Percentiles rank a stretch among this genome's conserved stretches.
phyloP scores from a whole-genome alignment of 2,797 vertebrate species.

The Lagorchestes hirsutus region DNA sequence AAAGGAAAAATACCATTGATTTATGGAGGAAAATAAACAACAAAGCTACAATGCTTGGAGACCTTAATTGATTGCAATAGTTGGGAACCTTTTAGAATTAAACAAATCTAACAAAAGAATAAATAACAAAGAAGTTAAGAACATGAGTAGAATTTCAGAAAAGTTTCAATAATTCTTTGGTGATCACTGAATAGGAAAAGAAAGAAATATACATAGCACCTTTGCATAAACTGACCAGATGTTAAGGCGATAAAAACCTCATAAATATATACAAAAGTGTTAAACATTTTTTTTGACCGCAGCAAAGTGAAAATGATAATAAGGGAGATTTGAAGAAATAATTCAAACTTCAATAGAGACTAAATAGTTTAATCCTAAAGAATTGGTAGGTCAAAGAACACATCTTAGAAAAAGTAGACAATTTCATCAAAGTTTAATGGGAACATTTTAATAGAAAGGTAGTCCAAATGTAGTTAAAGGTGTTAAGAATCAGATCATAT shows the following conservation, averaged over 20 bases:
- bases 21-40: background rate
- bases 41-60: background rate
- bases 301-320: background rate
- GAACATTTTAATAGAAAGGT: conserved; percentile 41
- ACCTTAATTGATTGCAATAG: background rate
- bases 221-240: background rate
- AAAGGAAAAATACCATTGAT: background rate
- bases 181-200: background rate
- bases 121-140: background rate
- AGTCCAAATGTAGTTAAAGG: background rate
- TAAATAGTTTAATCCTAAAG: background rate
- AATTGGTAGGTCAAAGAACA: background rate
- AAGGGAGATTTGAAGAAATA: background rate
- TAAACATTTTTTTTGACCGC: background rate
- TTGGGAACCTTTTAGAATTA: background rate
- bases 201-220: background rate
- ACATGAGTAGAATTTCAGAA: background rate
- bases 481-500: conserved; percentile 32
- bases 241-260: background rate
- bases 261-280: background rate
- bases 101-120: background rate
- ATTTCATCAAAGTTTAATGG: background rate
- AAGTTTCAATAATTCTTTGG: background rate
- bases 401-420: background rate
- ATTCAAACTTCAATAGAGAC: background rate